phyloP scores from a whole-genome alignment of 2,888 invertebrate species.

The Drosophila lacicola region DNA sequence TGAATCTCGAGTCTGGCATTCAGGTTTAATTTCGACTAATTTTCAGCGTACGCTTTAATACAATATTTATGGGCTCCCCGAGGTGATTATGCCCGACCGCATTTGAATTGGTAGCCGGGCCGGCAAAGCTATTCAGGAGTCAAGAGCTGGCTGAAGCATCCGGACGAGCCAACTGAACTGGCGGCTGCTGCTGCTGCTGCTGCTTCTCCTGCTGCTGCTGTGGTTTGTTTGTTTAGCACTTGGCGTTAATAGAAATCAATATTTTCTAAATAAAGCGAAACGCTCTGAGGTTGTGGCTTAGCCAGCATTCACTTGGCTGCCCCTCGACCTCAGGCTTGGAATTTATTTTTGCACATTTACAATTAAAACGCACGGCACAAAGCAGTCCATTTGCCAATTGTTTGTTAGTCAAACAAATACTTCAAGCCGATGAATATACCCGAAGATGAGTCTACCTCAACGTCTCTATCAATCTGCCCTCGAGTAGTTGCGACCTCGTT shows the following conservation, averaged over 20 bases:
- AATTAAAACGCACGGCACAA: slow-evolving; percentile 63
- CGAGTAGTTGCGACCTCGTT: slow-evolving; percentile 58
- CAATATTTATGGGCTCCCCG: slow-evolving; percentile 66
- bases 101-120: slow-evolving; percentile 44
- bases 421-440: slow-evolving; percentile 60
- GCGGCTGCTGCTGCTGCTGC: neutral
- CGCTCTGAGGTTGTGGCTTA: slow-evolving; percentile 35
- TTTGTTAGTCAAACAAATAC: slow-evolving; percentile 76
- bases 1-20: slow-evolving; percentile 48
- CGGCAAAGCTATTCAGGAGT: slow-evolving; percentile 55
- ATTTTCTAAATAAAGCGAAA: slow-evolving; percentile 72
- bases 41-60: slow-evolving; percentile 73
- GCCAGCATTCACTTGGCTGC: slow-evolving; percentile 17
- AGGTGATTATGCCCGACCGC: slow-evolving; percentile 63
- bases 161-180: slow-evolving; percentile 12
- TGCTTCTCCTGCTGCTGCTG: neutral
- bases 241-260: slow-evolving; percentile 77
- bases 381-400: slow-evolving; percentile 75
- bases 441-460: slow-evolving; percentile 23
- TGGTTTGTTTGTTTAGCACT: slow-evolving; percentile 66
- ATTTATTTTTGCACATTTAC: slow-evolving; percentile 79
- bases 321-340: slow-evolving; percentile 57
- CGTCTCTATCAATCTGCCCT: neutral
- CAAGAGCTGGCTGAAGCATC: slow-evolving; percentile 46
- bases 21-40: slow-evolving; percentile 74